Evolutionary conservation across 2,888 invertebrate genomes (phyloP).

Genomic region (Acleris holmiana): DNA sequence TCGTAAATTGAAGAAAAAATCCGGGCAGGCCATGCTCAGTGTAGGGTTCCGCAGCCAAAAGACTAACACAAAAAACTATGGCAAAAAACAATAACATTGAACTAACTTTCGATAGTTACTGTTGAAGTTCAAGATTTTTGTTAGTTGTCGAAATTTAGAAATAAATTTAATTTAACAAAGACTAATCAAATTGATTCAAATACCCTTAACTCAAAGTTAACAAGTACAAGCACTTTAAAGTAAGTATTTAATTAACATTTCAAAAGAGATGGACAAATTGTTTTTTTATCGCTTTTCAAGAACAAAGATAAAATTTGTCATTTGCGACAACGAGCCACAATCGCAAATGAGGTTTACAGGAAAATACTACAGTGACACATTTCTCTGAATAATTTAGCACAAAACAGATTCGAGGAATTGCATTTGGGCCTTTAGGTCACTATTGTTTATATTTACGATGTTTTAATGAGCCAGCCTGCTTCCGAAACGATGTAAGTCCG

Average conservation of each 20-base stretch:
- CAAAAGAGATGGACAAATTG: conserved; percentile 11
- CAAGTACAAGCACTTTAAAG: neutral
- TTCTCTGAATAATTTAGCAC: conserved; percentile 14
- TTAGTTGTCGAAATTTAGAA: no score
- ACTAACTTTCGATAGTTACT: no score
- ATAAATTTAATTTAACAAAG: no score
- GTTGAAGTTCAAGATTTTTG: no score
- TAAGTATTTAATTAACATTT: neutral
- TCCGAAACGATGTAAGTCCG: neutral
- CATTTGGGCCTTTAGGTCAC: conserved; percentile 47
- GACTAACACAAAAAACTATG: no score
- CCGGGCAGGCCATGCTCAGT: no score
- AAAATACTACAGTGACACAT: conserved; percentile 29
- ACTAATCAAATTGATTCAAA: no score
- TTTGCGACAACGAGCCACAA: neutral
- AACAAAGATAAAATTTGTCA: conserved; percentile 21
- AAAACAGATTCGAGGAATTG: conserved; percentile 46
- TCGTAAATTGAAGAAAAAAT: no score
- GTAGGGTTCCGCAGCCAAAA: no score
- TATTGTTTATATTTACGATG: conserved; percentile 47
- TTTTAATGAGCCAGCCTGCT: conserved; percentile 13
- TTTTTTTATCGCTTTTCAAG: conserved; percentile 10
- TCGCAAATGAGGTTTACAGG: conserved; percentile 13
- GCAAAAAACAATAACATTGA: no score
- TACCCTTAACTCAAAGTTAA: neutral